phyloP scores from a whole-genome alignment of 2,113 vertebrate genomes.

The Thinocorus orbignyianus region DNA sequence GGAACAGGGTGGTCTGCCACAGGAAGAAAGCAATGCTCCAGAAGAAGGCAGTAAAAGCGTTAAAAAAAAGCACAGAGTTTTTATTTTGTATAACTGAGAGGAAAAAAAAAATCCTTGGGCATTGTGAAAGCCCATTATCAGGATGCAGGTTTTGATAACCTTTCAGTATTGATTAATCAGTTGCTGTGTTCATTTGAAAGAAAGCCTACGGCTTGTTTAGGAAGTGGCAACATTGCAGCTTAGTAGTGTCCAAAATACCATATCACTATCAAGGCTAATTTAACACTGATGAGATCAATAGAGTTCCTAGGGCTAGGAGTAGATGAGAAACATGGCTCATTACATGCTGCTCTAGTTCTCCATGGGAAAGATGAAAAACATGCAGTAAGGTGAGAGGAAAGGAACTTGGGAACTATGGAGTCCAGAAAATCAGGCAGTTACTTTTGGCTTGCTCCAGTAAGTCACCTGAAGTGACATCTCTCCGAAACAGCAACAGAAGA shows the following conservation, averaged over 20 bases:
- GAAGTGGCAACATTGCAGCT: not conserved
- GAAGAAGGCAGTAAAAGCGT: not conserved
- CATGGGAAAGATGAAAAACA: not conserved
- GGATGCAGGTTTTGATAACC: not conserved
- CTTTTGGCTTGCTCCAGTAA: not conserved
- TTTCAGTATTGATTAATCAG: constrained; percentile 20
- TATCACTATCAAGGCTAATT: constrained; percentile 19
- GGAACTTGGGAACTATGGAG: not conserved
- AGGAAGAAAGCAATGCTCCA: not conserved
- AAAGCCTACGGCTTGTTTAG: not conserved
- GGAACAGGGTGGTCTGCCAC: not conserved
- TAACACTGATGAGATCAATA: constrained; percentile 40
- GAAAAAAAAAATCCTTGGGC: not conserved
- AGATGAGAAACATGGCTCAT: constrained; percentile 25
- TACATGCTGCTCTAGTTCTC: not conserved
- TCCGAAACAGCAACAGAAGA: not conserved
- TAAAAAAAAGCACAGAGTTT: not conserved
- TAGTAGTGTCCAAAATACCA: not conserved
- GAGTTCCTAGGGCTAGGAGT: not conserved
- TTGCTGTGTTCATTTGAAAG: constrained; percentile 10
- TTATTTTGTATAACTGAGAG: not conserved
- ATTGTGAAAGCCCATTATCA: not conserved
- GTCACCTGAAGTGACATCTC: not conserved
- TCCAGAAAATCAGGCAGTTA: not conserved
- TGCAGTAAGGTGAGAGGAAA: not conserved